phyloP scores from a whole-genome alignment of 2,888 invertebrate genomes.

The Spicauda simplicius region DNA sequence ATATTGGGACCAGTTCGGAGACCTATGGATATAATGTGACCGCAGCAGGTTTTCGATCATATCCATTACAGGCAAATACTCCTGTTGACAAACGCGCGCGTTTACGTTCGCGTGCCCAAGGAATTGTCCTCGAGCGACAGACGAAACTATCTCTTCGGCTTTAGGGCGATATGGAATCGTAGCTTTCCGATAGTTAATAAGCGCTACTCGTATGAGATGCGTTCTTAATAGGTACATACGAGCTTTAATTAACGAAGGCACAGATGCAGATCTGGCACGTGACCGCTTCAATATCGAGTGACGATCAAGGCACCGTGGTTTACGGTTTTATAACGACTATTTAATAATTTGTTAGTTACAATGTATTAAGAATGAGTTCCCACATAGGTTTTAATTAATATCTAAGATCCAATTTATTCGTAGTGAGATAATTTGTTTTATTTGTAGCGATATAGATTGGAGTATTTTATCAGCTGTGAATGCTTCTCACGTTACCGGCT shows the following conservation, averaged over 20 bases:
- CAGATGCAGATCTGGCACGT: conserved; percentile 54
- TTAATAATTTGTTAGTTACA: conserved; percentile 20
- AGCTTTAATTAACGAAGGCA: conserved; percentile 51
- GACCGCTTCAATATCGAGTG: conserved; percentile 45
- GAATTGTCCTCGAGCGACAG: conserved; percentile 7
- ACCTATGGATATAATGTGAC: conserved; percentile 72
- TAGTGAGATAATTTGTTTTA: background rate
- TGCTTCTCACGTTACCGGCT: conserved; percentile 26
- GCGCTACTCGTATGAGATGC: conserved; percentile 48
- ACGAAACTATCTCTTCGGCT: conserved; percentile 10
- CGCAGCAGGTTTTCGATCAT: conserved; percentile 70
- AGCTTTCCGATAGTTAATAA: conserved; percentile 39
- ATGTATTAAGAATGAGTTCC: background rate
- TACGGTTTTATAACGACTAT: conserved; percentile 40
- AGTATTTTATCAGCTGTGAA: conserved; percentile 20
- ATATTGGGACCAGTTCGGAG: conserved; percentile 78
- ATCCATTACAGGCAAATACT: conserved; percentile 66
- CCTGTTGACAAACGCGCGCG: conserved; percentile 56
- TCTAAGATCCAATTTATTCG: conserved; percentile 15
- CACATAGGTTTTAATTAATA: conserved; percentile 11
- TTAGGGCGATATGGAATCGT: conserved; percentile 21
- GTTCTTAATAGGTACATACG: conserved; percentile 45
- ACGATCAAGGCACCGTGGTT: conserved; percentile 41
- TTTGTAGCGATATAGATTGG: conserved; percentile 15
- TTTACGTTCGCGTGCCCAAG: conserved; percentile 50